phyloP scores from a whole-genome alignment of 2,797 vertebrate genomes.

The Karalla daura region DNA sequence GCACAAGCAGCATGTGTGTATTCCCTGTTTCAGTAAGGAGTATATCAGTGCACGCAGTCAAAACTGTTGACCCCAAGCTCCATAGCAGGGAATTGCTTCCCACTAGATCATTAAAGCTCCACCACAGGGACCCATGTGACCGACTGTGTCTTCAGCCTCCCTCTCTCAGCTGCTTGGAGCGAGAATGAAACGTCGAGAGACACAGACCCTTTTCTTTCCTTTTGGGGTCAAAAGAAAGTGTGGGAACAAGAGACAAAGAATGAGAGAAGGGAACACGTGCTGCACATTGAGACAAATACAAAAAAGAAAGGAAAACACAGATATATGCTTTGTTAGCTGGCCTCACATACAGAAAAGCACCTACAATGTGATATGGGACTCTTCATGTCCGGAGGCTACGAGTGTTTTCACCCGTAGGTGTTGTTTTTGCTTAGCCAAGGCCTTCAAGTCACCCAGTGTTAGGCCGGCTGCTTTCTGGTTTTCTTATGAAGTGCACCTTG shows the following conservation, averaged over 20 bases:
- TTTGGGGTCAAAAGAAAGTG: conserved; percentile 58
- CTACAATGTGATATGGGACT: conserved; percentile 14
- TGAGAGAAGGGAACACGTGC: conserved; percentile 3
- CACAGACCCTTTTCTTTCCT: conserved; percentile 54
- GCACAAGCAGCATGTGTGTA: conserved; percentile 20
- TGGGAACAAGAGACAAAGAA: conserved; percentile 63
- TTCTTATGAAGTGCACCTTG: conserved; percentile 63
- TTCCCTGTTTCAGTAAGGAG: conserved; percentile 28
- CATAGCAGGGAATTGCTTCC: conserved; percentile 66
- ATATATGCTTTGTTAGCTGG: conserved; percentile 38
- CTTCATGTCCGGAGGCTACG: conserved; percentile 36
- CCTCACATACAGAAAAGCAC: conserved; percentile 4
- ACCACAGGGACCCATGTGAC: conserved; percentile 60
- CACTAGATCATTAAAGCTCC: conserved; percentile 54
- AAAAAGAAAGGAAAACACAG: conserved; percentile 26
- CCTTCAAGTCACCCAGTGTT: conserved; percentile 38
- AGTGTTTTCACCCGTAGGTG: conserved; percentile 38
- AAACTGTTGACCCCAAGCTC: conserved; percentile 51
- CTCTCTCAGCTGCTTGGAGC: conserved; percentile 60
- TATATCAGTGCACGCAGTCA: conserved; percentile 23
- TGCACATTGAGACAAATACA: conserved; percentile 17
- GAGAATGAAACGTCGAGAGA: conserved; percentile 22
- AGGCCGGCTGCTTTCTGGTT: conserved; percentile 35
- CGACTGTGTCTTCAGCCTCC: conserved; percentile 37
- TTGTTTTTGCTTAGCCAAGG: conserved; percentile 54